phyloP scores from a whole-genome alignment of 2,888 invertebrate species.

The Spialia ferax region DNA sequence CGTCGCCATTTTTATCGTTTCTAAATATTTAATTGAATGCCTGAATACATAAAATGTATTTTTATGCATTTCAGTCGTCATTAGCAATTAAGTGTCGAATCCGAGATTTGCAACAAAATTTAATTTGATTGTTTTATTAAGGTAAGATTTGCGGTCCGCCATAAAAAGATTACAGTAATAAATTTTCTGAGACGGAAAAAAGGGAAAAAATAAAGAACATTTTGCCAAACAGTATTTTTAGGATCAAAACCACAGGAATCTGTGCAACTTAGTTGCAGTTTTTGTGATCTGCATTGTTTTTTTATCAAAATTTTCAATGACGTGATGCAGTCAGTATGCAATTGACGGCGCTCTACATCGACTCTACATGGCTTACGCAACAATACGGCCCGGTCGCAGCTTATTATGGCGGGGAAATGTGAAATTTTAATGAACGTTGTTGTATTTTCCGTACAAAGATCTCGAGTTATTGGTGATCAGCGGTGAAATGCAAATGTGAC shows the following conservation, averaged over 20 bases:
- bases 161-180: slow-evolving; percentile 16
- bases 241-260: slow-evolving; percentile 11
- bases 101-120: slow-evolving; percentile 2
- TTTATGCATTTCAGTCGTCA: background rate
- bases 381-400: background rate
- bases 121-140: slow-evolving; percentile 22
- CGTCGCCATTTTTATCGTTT: background rate
- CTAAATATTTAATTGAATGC: background rate
- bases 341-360: background rate
- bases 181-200: slow-evolving; percentile 15
- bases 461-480: slow-evolving; percentile 58
- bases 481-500: slow-evolving; percentile 69
- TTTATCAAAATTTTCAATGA: background rate
- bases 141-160: background rate
- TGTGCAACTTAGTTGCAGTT: background rate
- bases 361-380: background rate
- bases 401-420: background rate
- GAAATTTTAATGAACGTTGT: slow-evolving; percentile 20
- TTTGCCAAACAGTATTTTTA: slow-evolving; percentile 9
- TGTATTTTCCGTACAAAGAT: slow-evolving; percentile 52
- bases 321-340: background rate
- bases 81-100: background rate
- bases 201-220: background rate
- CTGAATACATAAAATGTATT: background rate
- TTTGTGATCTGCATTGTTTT: background rate